Percentiles rank a stretch among this genome's conserved stretches.
Evolutionary conservation across 2,888 invertebrate species (phyloP).

Genomic region (Apamea crenata): DNA sequence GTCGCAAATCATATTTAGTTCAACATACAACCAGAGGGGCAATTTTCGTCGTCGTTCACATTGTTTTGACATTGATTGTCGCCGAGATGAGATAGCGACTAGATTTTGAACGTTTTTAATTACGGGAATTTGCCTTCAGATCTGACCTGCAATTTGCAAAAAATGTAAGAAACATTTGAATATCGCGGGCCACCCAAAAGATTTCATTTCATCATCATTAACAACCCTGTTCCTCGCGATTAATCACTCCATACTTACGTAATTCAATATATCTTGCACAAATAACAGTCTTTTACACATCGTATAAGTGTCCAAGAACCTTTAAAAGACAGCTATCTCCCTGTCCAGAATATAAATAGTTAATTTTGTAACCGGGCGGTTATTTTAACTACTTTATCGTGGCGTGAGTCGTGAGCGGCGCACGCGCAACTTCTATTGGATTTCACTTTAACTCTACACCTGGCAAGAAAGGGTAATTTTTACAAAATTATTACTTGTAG

Average conservation of each 20-base stretch:
- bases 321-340: constrained; percentile 52
- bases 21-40: too few relatives aligned
- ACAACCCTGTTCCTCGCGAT: not conserved
- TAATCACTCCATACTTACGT: constrained; percentile 2
- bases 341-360: constrained; percentile 69
- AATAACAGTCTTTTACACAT: constrained; percentile 15
- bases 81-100: too few relatives aligned
- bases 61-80: too few relatives aligned
- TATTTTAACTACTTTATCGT: constrained; percentile 69
- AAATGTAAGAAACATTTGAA: too few relatives aligned
- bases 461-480: constrained; percentile 53
- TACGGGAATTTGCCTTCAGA: too few relatives aligned
- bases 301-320: constrained; percentile 43
- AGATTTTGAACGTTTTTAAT: too few relatives aligned
- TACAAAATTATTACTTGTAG: constrained; percentile 43
- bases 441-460: constrained; percentile 57
- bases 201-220: not conserved
- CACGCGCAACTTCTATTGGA: constrained; percentile 52
- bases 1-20: too few relatives aligned
- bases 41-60: too few relatives aligned
- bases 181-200: too few relatives aligned
- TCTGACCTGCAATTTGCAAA: too few relatives aligned
- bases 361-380: constrained; percentile 63
- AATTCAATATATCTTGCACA: constrained; percentile 6
- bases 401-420: constrained; percentile 69